Evolutionary conservation across 1,140 invertebrate genomes (phyloP), one percentile per base, ranked within the genome.

Genomic region (Cecropterus lyciades): DNA sequence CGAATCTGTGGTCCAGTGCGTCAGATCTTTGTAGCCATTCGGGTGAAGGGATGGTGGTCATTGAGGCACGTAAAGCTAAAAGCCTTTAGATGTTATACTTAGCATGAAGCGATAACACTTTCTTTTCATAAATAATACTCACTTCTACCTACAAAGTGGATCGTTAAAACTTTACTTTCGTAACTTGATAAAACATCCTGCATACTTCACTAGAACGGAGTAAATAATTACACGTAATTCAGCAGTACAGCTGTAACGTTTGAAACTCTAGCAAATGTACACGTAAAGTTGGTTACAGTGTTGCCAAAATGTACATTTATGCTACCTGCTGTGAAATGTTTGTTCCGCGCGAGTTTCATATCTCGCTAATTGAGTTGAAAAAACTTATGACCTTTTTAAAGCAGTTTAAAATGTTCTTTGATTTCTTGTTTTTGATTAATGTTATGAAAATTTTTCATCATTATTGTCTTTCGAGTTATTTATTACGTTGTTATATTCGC

Each of bases 171-270:
- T 60, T 60, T 49, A 15, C 15, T 43, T 3, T 48, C 30, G 15
- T 48, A 46, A 60, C 57, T 49, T 62, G n/a, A 24, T 17, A 13
- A 16, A 62, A 62, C 30, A 49, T 40, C 46, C 46, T 48, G 57
- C 30, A 62, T 49, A 37, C 57, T 49, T 37, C 57, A 37, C 30
- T 49, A 40, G 11, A 37, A 49, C n/a, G 16, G 57, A 40, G 57
- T 62, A 62, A 37, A 49, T 62, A 62, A 60, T 46, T 59, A 46
- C 42, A 59, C 56, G 45, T 49, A 62, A 62, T 62, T 49, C 30
- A 37, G 17, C 45, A 49, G 46, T 62, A 62, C 45, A 62, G 46
- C 57, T 49, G 57, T 62, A 62, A 11, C 57, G 33, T 24, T 62
- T 62, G 30, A 16, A 62, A 62, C 57, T 62, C 40, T 30, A 27